phyloP scores from a whole-genome alignment of 2,113 vertebrate species.

The Spermophilus dauricus region DNA sequence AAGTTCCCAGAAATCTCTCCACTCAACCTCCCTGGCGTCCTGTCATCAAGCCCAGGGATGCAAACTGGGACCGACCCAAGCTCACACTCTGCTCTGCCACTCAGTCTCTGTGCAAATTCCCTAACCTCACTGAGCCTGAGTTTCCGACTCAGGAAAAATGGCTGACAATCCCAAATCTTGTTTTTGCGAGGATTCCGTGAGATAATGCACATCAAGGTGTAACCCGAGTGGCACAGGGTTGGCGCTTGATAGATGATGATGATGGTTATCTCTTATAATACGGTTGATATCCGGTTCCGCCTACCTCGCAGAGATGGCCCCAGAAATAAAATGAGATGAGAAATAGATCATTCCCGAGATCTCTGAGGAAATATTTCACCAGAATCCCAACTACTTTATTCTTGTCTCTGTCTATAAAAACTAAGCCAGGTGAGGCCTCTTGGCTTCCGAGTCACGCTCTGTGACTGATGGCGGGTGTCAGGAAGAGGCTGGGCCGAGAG shows the following conservation, averaged over 20 bases:
- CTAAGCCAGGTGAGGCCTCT: neutral
- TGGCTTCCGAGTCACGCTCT: neutral
- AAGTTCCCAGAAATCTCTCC: neutral
- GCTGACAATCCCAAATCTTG: neutral
- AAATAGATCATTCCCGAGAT: neutral
- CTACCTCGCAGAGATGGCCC: neutral
- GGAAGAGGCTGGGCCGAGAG: neutral
- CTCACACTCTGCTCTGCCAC: no score
- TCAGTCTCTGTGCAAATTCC: neutral
- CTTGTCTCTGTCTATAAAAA: neutral
- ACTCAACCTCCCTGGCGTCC: neutral
- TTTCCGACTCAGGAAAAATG: neutral
- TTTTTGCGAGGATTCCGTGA: neutral
- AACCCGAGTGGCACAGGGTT: fast-evolving
- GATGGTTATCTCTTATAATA: neutral
- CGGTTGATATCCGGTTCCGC: neutral
- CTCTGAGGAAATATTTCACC: neutral
- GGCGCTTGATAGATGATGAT: neutral
- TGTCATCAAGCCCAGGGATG: neutral
- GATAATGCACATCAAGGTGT: neutral
- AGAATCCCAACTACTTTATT: conserved; percentile 22
- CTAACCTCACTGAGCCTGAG: neutral
- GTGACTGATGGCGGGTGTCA: neutral
- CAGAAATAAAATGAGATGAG: conserved; percentile 22
- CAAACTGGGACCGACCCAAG: neutral